A percentile compares a stretch with the other conserved stretches of the same genome.
Evolutionary conservation across 2,888 invertebrate species (phyloP).

Genomic region (Phortica okadai): DNA sequence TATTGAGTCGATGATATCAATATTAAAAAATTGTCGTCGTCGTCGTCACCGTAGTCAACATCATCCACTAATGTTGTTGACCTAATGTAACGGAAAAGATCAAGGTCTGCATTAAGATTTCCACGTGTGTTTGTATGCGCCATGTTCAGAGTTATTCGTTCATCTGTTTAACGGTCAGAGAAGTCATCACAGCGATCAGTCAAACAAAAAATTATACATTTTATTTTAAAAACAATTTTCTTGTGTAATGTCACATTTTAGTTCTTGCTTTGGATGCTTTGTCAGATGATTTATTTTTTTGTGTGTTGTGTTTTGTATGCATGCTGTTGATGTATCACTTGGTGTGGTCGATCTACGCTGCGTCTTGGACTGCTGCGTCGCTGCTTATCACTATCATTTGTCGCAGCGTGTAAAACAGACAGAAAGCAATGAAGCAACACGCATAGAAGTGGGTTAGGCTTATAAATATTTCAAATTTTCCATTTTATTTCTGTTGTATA

Average conservation of each 20-base stretch:
- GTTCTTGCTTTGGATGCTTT: constrained; percentile 2
- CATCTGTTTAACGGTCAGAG: not conserved
- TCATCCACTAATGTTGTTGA: constrained; percentile 50
- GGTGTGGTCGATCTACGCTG: constrained; percentile 23
- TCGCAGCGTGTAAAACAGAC: constrained; percentile 49
- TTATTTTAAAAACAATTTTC: not conserved
- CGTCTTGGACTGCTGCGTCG: not conserved
- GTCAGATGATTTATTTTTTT: constrained; percentile 35
- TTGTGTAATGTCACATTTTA: constrained; percentile 29
- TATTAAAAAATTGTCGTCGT: constrained; percentile 20
- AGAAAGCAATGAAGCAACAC: not conserved
- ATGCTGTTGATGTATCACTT: constrained; percentile 45
- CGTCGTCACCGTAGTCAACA: constrained; percentile 6
- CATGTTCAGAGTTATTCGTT: not conserved
- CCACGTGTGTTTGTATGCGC: not conserved
- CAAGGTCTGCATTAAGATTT: constrained; percentile 41
- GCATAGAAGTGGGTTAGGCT: constrained; percentile 29
- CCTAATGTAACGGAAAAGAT: constrained; percentile 59
- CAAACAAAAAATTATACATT: not conserved
- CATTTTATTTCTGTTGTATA: constrained; percentile 37
- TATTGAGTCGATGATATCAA: constrained; percentile 15
- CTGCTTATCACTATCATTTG: constrained; percentile 31
- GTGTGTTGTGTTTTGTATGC: constrained; percentile 4
- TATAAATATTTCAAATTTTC: constrained; percentile 36
- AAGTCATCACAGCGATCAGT: constrained; percentile 7